These are phyloP conservation scores for Myzus persicae DNA, from an alignment of 1,140 invertebrate genomes.

Conservation along the genomic window DNA sequence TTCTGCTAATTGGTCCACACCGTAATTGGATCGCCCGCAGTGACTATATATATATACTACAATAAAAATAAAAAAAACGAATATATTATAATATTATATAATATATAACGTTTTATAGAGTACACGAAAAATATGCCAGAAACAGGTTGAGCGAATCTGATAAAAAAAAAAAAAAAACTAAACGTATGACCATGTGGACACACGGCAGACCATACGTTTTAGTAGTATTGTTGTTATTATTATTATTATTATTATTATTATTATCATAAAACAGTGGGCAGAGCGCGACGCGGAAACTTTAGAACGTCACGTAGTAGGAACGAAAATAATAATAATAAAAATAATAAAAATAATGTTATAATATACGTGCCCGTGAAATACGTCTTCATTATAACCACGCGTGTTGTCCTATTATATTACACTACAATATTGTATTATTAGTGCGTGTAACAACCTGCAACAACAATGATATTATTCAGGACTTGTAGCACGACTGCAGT, in stretches of 20 bases:
- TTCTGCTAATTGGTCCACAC: background rate
- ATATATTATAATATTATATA: background rate
- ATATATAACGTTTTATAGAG: background rate
- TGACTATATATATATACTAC: background rate
- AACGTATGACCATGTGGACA: background rate
- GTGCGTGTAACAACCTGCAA: background rate
- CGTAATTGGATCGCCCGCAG: conserved; percentile 31
- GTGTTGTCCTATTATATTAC: conserved; percentile 37
- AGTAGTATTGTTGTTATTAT: background rate
- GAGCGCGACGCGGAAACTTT: conserved; percentile 17
- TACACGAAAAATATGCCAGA: background rate
- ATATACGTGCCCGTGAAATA: background rate
- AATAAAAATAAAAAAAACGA: background rate
- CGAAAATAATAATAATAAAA: conserved; percentile 5
- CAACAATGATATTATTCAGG: conserved; percentile 41
- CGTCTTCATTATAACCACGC: conserved; percentile 39
- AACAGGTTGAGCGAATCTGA: conserved; percentile 24
- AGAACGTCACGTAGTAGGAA: conserved; percentile 32
- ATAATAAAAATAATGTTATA: background rate
- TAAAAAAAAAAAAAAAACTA: background rate
- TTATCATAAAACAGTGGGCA: background rate
- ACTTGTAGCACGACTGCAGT: background rate
- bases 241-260: background rate
- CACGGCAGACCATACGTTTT: background rate
- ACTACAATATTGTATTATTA: conserved; percentile 19